Percentiles rank a stretch among this genome's conserved stretches.
These are phyloP conservation scores for Perccottus glenii DNA, from an alignment of 2,113 vertebrate species.

Conservation along the genomic window DNA sequence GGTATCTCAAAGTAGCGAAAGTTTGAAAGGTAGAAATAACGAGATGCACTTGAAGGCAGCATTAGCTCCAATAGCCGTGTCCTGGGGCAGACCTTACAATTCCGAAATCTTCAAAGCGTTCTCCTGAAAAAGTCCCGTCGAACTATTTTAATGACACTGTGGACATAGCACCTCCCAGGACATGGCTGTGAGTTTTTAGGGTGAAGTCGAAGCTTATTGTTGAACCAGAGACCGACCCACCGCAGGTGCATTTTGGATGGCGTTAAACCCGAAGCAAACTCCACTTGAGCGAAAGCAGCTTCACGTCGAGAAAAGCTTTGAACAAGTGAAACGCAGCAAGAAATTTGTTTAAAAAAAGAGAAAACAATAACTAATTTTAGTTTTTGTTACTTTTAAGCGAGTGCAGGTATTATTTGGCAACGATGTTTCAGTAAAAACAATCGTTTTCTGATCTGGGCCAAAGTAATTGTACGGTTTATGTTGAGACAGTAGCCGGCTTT, in stretches of 20 bases:
- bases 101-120: constrained; percentile 29
- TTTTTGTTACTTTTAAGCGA: neutral
- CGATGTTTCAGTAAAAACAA: neutral
- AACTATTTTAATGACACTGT: neutral
- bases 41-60: constrained; percentile 51
- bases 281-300: neutral
- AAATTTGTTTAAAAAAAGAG: neutral
- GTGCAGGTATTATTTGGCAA: neutral
- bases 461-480: neutral
- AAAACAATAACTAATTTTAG: neutral
- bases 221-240: neutral
- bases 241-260: constrained; percentile 66
- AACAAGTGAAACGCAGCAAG: neutral
- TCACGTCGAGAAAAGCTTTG: neutral
- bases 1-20: too few relatives aligned
- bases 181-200: neutral
- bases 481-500: neutral
- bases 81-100: constrained; percentile 45
- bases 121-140: neutral
- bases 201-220: neutral
- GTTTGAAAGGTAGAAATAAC: constrained; percentile 15
- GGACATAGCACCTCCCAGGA: neutral
- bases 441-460: neutral
- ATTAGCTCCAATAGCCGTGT: constrained; percentile 53
- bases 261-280: constrained; percentile 27